Base-by-base conservation (phyloP, 2,888 invertebrate genomes). In the Arctia plantaginis region DNA sequence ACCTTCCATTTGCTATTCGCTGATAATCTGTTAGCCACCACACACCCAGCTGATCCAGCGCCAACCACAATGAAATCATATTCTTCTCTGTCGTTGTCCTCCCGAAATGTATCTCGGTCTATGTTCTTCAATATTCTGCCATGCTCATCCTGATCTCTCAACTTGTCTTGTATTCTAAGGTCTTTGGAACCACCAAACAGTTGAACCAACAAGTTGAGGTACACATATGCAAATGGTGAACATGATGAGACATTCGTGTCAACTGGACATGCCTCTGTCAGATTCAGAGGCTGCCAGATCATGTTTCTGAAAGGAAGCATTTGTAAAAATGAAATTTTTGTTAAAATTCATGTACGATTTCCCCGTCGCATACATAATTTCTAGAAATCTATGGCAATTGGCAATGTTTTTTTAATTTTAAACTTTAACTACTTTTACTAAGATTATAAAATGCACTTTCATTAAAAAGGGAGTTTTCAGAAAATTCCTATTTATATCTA, bases 21-120 rank as follows among this genome's bases (percentile, higher is more conserved):
- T 3, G 92, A 88, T 30, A 94, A 73, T 74, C 94, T 84, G 59
- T 92, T 93, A 0, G 93, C 90, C 0, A 93, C 88, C 0, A 94
- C 91, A 64, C 93, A 92, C 0, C 94, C 94, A 0, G 94, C 91
- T 0, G 93, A 47, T 0, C 94, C 94, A 0, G 93, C 94, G 0
- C 93, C 94, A 0, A 94, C 92, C 0, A 94, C 88, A 4, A 94
- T 90, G 51, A 94, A 94, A 66, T 94, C 93, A 71, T 90, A 93
- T 44, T 89, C 89, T 39, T 87, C 85, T n/a, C 23, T 55, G 39
- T 41, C 71, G 23, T 55, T 27, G 2, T 41, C n/a, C 18, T 18
- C 39, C 33, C 13, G 20, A 20, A 39, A n/a, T 30, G 51, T 33
- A 1, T 71, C 51, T 0, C 10, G 30, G 1, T 67, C 10, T 18